A percentile compares a stretch with the other conserved stretches of the same genome.
phyloP scores from a whole-genome alignment of 2,888 invertebrate species.

The Mimachlamys varia region DNA sequence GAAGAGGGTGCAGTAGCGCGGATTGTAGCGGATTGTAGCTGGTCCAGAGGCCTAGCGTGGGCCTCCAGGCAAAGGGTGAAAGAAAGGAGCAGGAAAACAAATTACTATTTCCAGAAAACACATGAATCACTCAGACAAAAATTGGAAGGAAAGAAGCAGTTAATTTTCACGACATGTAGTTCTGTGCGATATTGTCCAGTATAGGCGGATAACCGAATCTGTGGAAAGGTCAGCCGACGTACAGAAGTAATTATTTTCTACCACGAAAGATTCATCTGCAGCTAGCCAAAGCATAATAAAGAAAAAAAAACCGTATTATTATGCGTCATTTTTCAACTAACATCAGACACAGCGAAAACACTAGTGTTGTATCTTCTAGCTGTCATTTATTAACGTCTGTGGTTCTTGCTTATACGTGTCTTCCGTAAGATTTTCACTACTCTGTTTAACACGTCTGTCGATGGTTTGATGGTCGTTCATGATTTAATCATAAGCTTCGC shows the following conservation, averaged over 20 bases:
- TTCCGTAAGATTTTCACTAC: slow-evolving; percentile 23
- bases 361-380: background rate
- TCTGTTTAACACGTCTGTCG: slow-evolving; percentile 7
- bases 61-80: slow-evolving; percentile 33
- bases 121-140: slow-evolving; percentile 36
- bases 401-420: background rate
- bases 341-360: slow-evolving; percentile 47
- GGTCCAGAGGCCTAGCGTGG: slow-evolving; percentile 15
- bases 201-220: slow-evolving; percentile 31
- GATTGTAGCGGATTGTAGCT: slow-evolving; percentile 21
- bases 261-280: slow-evolving; percentile 52
- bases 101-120: slow-evolving; percentile 36
- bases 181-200: slow-evolving; percentile 34
- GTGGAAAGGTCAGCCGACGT: slow-evolving; percentile 33
- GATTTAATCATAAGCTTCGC: slow-evolving; percentile 53
- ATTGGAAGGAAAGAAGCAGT: slow-evolving; percentile 36
- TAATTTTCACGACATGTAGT: slow-evolving; percentile 36
- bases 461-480: slow-evolving; percentile 38
- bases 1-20: slow-evolving; percentile 11
- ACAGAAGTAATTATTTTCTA: slow-evolving; percentile 51
- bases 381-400: background rate
- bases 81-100: slow-evolving; percentile 33
- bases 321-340: slow-evolving; percentile 53
- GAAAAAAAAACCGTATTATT: slow-evolving; percentile 54
- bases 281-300: slow-evolving; percentile 49